phyloP scores from a whole-genome alignment of 2,797 vertebrate species.

The Hybognathus amarus region DNA sequence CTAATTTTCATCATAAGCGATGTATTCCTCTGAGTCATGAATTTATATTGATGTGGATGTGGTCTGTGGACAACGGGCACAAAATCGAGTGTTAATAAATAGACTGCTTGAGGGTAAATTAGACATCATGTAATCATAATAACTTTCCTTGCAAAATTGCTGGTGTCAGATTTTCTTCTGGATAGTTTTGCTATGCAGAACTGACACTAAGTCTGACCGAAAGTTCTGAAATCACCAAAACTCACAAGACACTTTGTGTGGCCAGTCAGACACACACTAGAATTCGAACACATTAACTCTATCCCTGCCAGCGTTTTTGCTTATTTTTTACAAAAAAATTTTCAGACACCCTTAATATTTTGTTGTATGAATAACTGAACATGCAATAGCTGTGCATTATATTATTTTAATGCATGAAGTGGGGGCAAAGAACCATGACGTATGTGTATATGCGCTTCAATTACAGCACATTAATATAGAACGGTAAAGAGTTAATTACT shows the following conservation, averaged over 20 bases:
- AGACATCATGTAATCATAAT: slow-evolving; percentile 52
- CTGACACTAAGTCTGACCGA: slow-evolving; percentile 53
- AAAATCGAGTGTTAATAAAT: slow-evolving; percentile 55
- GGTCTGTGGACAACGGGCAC: slow-evolving; percentile 54
- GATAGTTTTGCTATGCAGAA: slow-evolving; percentile 52
- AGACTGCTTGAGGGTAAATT: slow-evolving; percentile 54
- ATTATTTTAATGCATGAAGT: too few relatives aligned
- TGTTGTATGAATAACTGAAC: not conserved
- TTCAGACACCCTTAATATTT: not conserved
- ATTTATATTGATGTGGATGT: slow-evolving; percentile 63
- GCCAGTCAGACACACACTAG: not conserved
- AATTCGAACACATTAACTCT: slow-evolving; percentile 11
- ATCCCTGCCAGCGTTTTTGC: not conserved
- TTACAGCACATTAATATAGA: too few relatives aligned
- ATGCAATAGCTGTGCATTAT: not conserved
- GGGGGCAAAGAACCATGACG: too few relatives aligned
- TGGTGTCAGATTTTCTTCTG: slow-evolving; percentile 56
- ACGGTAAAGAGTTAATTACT: not conserved
- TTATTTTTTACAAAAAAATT: not conserved
- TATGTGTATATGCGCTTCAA: too few relatives aligned
- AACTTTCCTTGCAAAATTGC: slow-evolving; percentile 59
- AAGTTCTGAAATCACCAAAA: slow-evolving; percentile 29
- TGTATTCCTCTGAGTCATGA: slow-evolving; percentile 57
- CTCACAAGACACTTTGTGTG: slow-evolving; percentile 9
- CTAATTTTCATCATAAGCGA: slow-evolving; percentile 60